Percentiles rank a stretch among this genome's conserved stretches.
Evolutionary conservation across 23 tunicate species (phyloP).

Genomic region (Halocynthia aurantium): DNA sequence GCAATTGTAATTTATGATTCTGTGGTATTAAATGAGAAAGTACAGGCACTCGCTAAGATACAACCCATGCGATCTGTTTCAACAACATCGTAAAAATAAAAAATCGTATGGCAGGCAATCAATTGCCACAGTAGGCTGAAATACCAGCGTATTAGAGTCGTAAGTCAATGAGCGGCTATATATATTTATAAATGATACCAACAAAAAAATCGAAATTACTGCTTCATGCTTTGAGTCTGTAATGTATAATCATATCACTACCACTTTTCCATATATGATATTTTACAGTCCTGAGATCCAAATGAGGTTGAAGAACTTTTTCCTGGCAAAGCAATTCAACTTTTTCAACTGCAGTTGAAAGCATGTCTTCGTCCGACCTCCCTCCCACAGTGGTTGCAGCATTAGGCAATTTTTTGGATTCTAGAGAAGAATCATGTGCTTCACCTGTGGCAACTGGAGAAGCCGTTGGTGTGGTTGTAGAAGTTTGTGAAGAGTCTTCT

Average conservation of each 20-base stretch:
- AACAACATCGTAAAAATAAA: too few relatives aligned
- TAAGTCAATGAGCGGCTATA: too few relatives aligned
- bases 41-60: too few relatives aligned
- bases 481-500: constrained; percentile 30
- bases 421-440: not conserved
- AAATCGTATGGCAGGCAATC: too few relatives aligned
- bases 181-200: too few relatives aligned
- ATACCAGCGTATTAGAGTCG: too few relatives aligned
- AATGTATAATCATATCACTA: constrained; percentile 58
- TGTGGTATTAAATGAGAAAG: too few relatives aligned
- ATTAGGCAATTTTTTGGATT: constrained; percentile 8
- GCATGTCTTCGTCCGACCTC: constrained; percentile 24
- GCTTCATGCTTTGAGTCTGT: constrained; percentile 52
- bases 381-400: constrained; percentile 10
- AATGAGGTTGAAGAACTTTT: constrained; percentile 66
- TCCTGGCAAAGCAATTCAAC: constrained; percentile 84
- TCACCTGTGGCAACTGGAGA: constrained; percentile 8
- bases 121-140: too few relatives aligned
- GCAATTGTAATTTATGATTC: too few relatives aligned
- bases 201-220: not conserved
- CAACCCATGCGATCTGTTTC: too few relatives aligned
- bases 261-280: constrained; percentile 76
- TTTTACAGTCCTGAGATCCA: constrained; percentile 92
- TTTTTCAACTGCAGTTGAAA: constrained; percentile 27
- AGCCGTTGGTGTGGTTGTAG: constrained; percentile 19